Evolutionary conservation across 2,113 vertebrate genomes (phyloP).

Genomic region (Podocnemis expansa): DNA sequence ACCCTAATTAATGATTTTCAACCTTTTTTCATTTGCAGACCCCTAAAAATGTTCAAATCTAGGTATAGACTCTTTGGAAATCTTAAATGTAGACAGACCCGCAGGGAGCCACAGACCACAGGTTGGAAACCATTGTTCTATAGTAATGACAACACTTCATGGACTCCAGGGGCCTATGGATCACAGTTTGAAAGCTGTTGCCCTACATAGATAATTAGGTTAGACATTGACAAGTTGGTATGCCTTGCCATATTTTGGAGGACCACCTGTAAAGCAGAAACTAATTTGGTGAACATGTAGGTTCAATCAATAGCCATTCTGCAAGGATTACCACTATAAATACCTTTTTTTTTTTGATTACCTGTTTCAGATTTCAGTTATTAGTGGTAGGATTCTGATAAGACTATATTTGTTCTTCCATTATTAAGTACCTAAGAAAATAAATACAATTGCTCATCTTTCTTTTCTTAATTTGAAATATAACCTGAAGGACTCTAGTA

Average conservation of each 20-base stretch:
- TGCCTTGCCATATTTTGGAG: neutral
- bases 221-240: neutral
- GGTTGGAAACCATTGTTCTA: too few relatives aligned
- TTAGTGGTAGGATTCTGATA: neutral
- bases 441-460: neutral
- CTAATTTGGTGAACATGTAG: neutral
- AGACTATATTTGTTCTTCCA: neutral
- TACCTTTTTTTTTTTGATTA: neutral
- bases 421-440: neutral
- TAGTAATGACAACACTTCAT: too few relatives aligned
- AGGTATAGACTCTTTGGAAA: too few relatives aligned
- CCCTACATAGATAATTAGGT: neutral
- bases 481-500: neutral
- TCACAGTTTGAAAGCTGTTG: too few relatives aligned
- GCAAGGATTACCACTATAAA: neutral
- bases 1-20: neutral
- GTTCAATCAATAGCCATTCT: neutral
- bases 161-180: too few relatives aligned
- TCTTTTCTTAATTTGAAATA: neutral
- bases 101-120: too few relatives aligned
- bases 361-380: neutral
- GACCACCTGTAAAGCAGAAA: neutral
- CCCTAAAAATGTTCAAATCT: too few relatives aligned
- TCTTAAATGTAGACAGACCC: too few relatives aligned
- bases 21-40: too few relatives aligned